A percentile compares a stretch with the other conserved stretches of the same genome.
Conservation (phyloP, 2,888 invertebrate genomes). For the Poecilobothrus nobilitatus region DNA sequence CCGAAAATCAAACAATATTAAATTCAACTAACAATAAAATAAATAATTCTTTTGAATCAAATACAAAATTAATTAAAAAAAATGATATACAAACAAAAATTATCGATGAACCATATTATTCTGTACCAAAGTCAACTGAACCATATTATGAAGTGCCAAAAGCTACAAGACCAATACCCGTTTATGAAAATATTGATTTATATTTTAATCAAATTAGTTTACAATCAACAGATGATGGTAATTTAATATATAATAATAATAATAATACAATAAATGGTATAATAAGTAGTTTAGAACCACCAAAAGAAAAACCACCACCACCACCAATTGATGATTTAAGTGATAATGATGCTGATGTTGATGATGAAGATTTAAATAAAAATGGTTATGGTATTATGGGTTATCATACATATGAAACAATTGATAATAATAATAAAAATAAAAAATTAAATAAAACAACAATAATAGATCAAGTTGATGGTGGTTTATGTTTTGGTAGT, state of each 20-base stretch:
- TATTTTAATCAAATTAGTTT: slow-evolving; percentile 38
- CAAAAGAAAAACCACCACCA: slow-evolving; percentile 80
- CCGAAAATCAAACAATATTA: not conserved
- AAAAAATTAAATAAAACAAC: slow-evolving; percentile 18
- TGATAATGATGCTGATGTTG: slow-evolving; percentile 45
- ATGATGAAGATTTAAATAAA: slow-evolving; percentile 18
- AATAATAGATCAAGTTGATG: slow-evolving; percentile 28
- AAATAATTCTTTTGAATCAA: not conserved
- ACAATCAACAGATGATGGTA: slow-evolving; percentile 24
- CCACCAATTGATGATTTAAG: slow-evolving; percentile 58
- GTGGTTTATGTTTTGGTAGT: not conserved
- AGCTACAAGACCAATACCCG: slow-evolving; percentile 46
- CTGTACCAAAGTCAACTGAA: slow-evolving; percentile 41
- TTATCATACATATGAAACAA: slow-evolving; percentile 40
- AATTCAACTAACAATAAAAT: not conserved
- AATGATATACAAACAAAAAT: slow-evolving; percentile 9
- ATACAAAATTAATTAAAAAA: not conserved
- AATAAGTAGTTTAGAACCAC: slow-evolving; percentile 55
- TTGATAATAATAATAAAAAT: slow-evolving; percentile 25
- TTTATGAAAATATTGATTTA: slow-evolving; percentile 55
- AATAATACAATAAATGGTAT: not conserved
- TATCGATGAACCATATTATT: slow-evolving; percentile 40
- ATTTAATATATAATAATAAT: not conserved
- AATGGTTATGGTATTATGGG: slow-evolving; percentile 33
- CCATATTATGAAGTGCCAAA: slow-evolving; percentile 44